Evolutionary conservation across 2,888 invertebrate genomes (phyloP).

Genomic region (Melanostoma scalare): DNA sequence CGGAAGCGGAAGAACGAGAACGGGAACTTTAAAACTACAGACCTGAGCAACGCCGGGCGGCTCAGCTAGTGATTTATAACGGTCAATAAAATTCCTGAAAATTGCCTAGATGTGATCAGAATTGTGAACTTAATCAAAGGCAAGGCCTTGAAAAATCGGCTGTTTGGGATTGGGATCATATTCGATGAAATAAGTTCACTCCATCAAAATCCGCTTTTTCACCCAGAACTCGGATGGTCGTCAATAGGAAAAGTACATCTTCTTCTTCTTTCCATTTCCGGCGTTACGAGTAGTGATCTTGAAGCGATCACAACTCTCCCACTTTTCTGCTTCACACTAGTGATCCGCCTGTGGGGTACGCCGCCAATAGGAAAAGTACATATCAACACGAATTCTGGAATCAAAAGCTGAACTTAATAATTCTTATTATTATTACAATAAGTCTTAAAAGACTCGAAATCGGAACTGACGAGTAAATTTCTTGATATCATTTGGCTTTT

Average conservation of each 20-base stretch:
- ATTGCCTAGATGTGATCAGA: slow-evolving; percentile 36
- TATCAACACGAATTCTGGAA: slow-evolving; percentile 11
- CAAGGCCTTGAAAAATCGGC: slow-evolving; percentile 17
- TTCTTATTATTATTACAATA: slow-evolving; percentile 12
- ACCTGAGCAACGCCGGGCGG: too few species aligned
- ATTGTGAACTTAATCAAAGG: slow-evolving; percentile 32
- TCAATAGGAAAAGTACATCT: slow-evolving; percentile 27
- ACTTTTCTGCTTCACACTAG: too few species aligned
- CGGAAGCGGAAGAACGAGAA: too few species aligned
- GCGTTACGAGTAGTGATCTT: too few species aligned
- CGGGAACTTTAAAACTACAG: too few species aligned
- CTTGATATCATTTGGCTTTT: slow-evolving; percentile 19
- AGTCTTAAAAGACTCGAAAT: slow-evolving; percentile 24
- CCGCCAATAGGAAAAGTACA: too few species aligned
- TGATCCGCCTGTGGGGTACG: too few species aligned
- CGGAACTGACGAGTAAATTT: slow-evolving; percentile 1
- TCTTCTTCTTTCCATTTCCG: too few species aligned
- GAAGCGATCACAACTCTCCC: too few species aligned
- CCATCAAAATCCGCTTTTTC: slow-evolving; percentile 22
- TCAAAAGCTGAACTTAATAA: slow-evolving; percentile 33
- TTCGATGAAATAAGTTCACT: slow-evolving; percentile 11
- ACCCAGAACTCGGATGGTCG: slow-evolving; percentile 18
- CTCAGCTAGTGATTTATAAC: too few species aligned
- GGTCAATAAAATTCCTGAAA: too few species aligned
- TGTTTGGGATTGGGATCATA: slow-evolving; percentile 29